Base-by-base conservation (phyloP, 2,797 vertebrate genomes). In the Uromys caudimaculatus region DNA sequence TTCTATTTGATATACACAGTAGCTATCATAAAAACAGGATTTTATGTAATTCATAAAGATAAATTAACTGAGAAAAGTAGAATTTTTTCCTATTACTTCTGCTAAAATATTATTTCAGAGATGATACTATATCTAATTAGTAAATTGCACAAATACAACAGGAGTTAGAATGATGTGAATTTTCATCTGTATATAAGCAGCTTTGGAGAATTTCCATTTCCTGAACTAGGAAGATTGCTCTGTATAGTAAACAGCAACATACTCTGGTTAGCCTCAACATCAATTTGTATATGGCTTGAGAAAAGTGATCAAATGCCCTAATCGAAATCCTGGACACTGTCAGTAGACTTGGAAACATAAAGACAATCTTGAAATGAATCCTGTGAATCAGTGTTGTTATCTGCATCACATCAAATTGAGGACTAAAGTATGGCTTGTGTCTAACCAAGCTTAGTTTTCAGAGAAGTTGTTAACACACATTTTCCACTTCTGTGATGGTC, bases 101-200 rank as follows among this genome's bases (percentile, higher is more conserved):
- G 93, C 84, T 91, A 82, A 24, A 64, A 96, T 95, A 81, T 81
- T 77, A 75, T 85, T 95, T 95, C 0, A 38, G 76, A 83, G 78
- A 21, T 90, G 62, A 69, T 73, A 64, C 96, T 94, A 32, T 38
- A 92, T 75, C 69, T 83, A 16, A 96, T 96, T 97, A 97, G 96
- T 93, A 95, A 97, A 97, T 96, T 97, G 92, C 89, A 97, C 97
- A 97, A 89, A 97, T 97, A 84, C 56, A 93, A 95, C 97, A 92
- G n/a, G 9, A 60, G 71, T 97, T 91, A 92, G 67, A 92, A 35
- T 91, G 73, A 96, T 92, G 27, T 16, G 38, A 91, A 97, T 97
- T 97, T 97, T 96, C 96, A 79, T 96, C 95, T 93, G 38, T 71
- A 35, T 52, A 88, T 47, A 90, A 86, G 60, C 95, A 96, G 27